Evolutionary conservation across 2,888 invertebrate species (phyloP).

Genomic region (Coremacera marginata): DNA sequence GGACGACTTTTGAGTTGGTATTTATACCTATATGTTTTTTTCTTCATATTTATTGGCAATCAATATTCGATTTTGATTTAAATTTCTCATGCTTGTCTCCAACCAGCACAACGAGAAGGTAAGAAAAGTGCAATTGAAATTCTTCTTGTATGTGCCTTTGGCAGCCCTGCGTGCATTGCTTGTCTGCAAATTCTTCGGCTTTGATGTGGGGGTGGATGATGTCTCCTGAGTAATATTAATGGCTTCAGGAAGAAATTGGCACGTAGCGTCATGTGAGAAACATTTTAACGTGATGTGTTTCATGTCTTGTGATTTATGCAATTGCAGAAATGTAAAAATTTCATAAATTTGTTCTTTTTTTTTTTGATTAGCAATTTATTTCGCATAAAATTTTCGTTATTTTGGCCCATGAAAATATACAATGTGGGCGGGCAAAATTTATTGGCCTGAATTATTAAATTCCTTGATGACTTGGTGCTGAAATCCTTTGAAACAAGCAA

Average conservation of each 20-base stretch:
- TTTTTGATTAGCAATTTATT: too few species aligned
- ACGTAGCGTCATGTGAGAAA: conserved; percentile 18
- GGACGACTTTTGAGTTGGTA: conserved; percentile 1
- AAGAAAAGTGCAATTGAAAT: neutral
- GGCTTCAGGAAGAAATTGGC: conserved; percentile 18
- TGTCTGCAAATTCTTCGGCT: neutral
- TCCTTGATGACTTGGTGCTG: too few species aligned
- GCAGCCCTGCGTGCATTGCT: neutral
- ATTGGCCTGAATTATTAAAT: too few species aligned
- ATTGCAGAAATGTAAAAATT: neutral
- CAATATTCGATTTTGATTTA: neutral
- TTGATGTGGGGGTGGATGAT: neutral
- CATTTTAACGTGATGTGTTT: conserved; percentile 2
- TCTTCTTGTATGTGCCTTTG: neutral
- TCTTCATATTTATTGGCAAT: conserved; percentile 15
- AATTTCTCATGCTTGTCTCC: neutral
- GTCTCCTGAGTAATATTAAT: neutral
- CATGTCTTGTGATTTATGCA: conserved; percentile 24
- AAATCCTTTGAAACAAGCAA: too few species aligned
- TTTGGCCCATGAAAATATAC: too few species aligned
- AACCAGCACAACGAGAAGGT: neutral
- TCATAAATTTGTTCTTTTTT: neutral
- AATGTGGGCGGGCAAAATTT: too few species aligned
- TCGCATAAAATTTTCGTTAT: too few species aligned
- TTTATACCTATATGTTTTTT: neutral